Base-by-base conservation (phyloP, 1,140 invertebrate species). In the Drosophila tristis region DNA sequence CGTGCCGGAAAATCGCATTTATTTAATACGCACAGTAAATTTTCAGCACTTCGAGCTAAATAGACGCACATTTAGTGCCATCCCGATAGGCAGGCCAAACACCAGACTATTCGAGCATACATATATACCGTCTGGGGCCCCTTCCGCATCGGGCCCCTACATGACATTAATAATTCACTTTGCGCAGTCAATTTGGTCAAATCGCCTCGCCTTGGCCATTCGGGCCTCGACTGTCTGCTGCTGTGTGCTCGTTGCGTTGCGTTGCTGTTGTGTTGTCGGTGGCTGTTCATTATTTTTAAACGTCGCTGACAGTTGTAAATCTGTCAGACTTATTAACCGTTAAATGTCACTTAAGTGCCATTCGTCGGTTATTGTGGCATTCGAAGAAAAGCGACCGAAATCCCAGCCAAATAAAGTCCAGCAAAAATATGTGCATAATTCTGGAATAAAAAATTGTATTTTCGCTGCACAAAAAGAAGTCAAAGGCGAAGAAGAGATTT, bases 131-230 rank as follows among this genome's bases (percentile, higher is more conserved):
- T 13, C 35, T 39, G 35, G 35, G 11, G 35, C n/a, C 49, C 5
- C 20, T 15, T 4, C 23, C 26, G 0, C 16, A 26, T 13, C 70
- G 35, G 35, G n/a, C 25, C 56, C 39, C 58, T 60, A 90, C 62
- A 90, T 90, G 85, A 90, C 84, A 89, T 90, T 89, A 89, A 89
- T 87, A 87, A 87, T 84, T 87, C 79, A 87, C 84, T 87, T 89
- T 89, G 75, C 78, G 84, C 84, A 87, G 82, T 89, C 82, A 87
- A 87, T 87, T 87, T 89, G 71, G 74, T 71, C 82, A 87, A 87
- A 87, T 87, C 82, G 84, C 66, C 57, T 64, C 5, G 35, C 26
- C 26, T 31, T 48, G 82, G 74, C 78, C 75, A 85, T 85, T 81
- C 70, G 31, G 60, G 11, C 44, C n/a, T 23, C 58, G 51, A 44